Evolutionary conservation across 2,888 invertebrate species (phyloP).

Genomic region (Fabriciana adippe): DNA sequence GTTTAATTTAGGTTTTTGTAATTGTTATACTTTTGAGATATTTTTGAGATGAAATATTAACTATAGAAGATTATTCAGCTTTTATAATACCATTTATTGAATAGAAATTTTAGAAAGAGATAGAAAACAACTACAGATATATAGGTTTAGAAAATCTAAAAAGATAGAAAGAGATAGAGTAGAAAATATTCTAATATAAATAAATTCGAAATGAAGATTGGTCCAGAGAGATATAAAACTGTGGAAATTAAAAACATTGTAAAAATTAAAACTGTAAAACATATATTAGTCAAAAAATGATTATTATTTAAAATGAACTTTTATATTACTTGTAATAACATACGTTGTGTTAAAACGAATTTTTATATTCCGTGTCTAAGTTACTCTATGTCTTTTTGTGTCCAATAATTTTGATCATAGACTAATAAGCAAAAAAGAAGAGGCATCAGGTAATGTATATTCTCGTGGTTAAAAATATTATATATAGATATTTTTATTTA

Average conservation of each 20-base stretch:
- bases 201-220: slow-evolving; percentile 70
- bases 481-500: too few relatives aligned
- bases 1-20: neutral
- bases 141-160: slow-evolving; percentile 26
- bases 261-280: slow-evolving; percentile 1
- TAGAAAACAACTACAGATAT: slow-evolving; percentile 20
- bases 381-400: slow-evolving; percentile 5
- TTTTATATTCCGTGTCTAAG: neutral
- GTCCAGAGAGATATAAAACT: slow-evolving; percentile 52
- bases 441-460: slow-evolving; percentile 1
- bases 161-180: slow-evolving; percentile 25
- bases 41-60: neutral
- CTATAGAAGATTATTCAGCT: neutral
- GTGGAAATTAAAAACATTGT: slow-evolving; percentile 7
- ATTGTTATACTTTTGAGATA: neutral
- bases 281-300: slow-evolving; percentile 2
- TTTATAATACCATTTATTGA: slow-evolving; percentile 1
- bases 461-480: neutral
- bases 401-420: slow-evolving; percentile 3
- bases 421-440: slow-evolving; percentile 11
- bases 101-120: slow-evolving; percentile 10
- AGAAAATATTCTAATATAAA: slow-evolving; percentile 57
- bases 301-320: neutral
- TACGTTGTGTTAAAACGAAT: neutral
- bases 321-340: neutral